A percentile compares a stretch with the other conserved stretches of the same genome.
phyloP scores from a whole-genome alignment of 2,113 vertebrate genomes.

The Periophthalmus modestus region DNA sequence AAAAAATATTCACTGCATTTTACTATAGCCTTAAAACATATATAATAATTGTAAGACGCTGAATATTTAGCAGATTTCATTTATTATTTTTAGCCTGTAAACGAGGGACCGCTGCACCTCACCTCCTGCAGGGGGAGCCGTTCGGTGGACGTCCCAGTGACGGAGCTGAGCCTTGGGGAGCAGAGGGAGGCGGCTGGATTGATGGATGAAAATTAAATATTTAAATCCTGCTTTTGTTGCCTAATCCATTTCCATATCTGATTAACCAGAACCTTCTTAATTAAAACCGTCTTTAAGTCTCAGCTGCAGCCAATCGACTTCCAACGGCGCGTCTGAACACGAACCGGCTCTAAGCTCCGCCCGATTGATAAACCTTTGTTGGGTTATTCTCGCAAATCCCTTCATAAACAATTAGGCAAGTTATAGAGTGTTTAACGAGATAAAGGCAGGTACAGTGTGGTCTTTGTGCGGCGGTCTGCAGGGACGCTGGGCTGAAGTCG shows the following conservation, averaged over 20 bases:
- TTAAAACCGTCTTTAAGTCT: conserved; percentile 65
- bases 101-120: too few species aligned
- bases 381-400: conserved; percentile 71
- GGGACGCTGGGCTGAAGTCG: conserved; percentile 58
- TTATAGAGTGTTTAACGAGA: conserved; percentile 79
- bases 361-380: conserved; percentile 59
- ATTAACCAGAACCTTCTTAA: conserved; percentile 63
- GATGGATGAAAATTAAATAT: conserved; percentile 25
- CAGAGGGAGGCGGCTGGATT: conserved; percentile 5
- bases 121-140: background rate
- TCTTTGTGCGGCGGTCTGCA: conserved; percentile 66
- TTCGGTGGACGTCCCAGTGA: background rate
- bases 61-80: too few species aligned
- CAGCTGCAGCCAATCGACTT: conserved; percentile 51
- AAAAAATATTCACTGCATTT: too few species aligned
- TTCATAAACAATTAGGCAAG: conserved; percentile 78
- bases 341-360: conserved; percentile 15
- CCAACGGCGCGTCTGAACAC: conserved; percentile 24
- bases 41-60: too few species aligned
- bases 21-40: too few species aligned
- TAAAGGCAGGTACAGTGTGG: conserved; percentile 71
- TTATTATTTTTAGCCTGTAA: too few species aligned
- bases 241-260: conserved; percentile 63
- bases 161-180: background rate
- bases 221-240: conserved; percentile 56